Base-by-base conservation (phyloP, 2,888 invertebrate genomes). In the Phaonia tiefii region DNA sequence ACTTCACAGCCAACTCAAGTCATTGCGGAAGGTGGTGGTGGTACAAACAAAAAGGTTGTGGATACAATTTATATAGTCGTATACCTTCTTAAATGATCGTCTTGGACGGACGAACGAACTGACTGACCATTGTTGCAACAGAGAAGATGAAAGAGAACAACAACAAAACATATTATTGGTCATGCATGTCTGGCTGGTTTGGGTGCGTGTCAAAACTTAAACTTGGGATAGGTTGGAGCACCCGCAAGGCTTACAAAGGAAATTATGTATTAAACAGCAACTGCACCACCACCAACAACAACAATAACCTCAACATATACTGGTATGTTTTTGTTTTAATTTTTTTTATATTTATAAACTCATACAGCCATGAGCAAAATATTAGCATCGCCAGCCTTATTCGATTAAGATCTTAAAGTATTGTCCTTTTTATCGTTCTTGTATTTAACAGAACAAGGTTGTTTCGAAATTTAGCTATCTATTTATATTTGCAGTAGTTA, bases 181-280 rank as follows among this genome's bases (percentile, higher is more conserved):
- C 79, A 83, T 82, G 83, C 76, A 80, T 80, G 83, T 66, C 79
- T 75, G 79, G 60, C 79, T 75, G 79, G 60, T 74, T 44, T 75
- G 75, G 87, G 87, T 87, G 88, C 88, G 88, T 89, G 87, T 89
- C 87, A 88, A 87, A 87, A 87, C 86, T 86, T 85, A 80, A 86
- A 87, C 89, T 89, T 89, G 89, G 89, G 88, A 88, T 89, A 89
- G 88, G 88, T 89, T 89, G 87, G 86, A 87, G 87, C 88, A 87
- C 86, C 88, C 89, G 88, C 87, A 85, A 83, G 85, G 83, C 83
- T 70, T 82, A 56, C 75, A 70, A 79, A 79, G 79, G 74, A 82
- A 82, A 82, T 74, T 79, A 82, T 74, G 79, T 76, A 79, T 70
- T 73, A 74, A 71, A 76, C 73, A 79, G 13, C 56, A 73, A 69